Percentiles rank a stretch among this genome's conserved stretches.
Conservation (phyloP, 1,140 invertebrate genomes). For the Zaprionus gabonicus region DNA sequence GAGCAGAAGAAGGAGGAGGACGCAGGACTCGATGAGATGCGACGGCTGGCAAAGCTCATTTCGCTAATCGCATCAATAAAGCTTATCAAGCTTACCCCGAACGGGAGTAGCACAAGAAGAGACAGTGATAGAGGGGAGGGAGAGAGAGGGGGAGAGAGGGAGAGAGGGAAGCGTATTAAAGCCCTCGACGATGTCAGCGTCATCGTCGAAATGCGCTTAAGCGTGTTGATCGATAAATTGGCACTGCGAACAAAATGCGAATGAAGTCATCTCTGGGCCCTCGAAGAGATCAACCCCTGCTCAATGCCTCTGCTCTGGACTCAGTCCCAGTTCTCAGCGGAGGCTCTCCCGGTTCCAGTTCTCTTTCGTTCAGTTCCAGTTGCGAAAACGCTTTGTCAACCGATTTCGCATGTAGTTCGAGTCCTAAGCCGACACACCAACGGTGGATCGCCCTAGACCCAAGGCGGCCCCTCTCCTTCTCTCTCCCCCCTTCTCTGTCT, state of each 20-base stretch:
- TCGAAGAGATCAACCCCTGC: not conserved
- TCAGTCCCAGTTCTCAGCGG: conserved; percentile 26
- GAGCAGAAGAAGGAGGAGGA: not conserved
- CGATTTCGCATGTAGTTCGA: conserved; percentile 75
- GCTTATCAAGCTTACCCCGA: conserved; percentile 67
- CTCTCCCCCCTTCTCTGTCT: not conserved
- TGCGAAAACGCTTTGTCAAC: conserved; percentile 73
- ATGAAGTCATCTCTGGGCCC: conserved; percentile 72
- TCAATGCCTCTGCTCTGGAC: not conserved
- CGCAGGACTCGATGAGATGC: not conserved
- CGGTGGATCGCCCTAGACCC: conserved; percentile 64
- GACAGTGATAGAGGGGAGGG: not conserved
- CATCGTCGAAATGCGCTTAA: conserved; percentile 72
- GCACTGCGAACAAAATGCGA: conserved; percentile 72
- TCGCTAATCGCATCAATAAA: conserved; percentile 82
- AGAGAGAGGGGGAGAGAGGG: not conserved
- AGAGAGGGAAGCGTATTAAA: conserved; percentile 51
- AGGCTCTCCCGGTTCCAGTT: not conserved
- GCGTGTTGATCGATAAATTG: conserved; percentile 81
- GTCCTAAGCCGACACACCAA: conserved; percentile 69
- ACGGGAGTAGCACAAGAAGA: conserved; percentile 7
- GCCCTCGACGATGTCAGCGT: conserved; percentile 57
- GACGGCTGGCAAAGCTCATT: conserved; percentile 68
- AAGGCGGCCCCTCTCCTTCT: conserved; percentile 8
- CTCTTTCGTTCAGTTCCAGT: conserved; percentile 25